phyloP scores from a whole-genome alignment of 2,888 invertebrate genomes.

The Himalopsyche anomala region DNA sequence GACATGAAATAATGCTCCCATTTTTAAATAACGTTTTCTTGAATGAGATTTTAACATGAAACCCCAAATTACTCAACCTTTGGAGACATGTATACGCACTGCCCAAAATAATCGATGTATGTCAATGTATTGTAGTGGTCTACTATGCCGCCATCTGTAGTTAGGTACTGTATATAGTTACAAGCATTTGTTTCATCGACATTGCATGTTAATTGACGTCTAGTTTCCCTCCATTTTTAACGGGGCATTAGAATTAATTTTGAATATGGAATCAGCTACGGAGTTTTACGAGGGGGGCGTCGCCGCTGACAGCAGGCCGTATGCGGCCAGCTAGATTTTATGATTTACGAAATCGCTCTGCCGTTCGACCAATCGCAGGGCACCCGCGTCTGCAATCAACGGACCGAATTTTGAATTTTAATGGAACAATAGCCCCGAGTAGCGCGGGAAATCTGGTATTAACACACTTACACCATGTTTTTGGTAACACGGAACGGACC shows the following conservation, averaged over 20 bases:
- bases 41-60: not conserved
- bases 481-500: not conserved
- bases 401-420: constrained; percentile 63
- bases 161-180: not conserved
- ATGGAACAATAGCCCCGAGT: constrained; percentile 65
- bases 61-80: not conserved
- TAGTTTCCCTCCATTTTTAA: constrained; percentile 62
- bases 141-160: not conserved
- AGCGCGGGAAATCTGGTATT: constrained; percentile 57
- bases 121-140: not conserved
- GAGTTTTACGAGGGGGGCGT: constrained; percentile 64
- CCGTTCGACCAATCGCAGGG: constrained; percentile 59
- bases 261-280: constrained; percentile 58
- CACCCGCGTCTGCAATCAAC: constrained; percentile 59
- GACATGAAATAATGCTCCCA: no score
- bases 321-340: constrained; percentile 57
- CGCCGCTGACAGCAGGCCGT: constrained; percentile 64
- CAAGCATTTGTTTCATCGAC: constrained; percentile 5
- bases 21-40: not conserved
- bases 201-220: constrained; percentile 61
- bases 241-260: constrained; percentile 64
- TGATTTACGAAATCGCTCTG: constrained; percentile 64
- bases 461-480: constrained; percentile 22
- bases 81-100: not conserved
- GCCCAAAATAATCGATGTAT: not conserved